Base-by-base conservation (phyloP, 2,888 invertebrate genomes). In the Drosophila vallismaia region DNA sequence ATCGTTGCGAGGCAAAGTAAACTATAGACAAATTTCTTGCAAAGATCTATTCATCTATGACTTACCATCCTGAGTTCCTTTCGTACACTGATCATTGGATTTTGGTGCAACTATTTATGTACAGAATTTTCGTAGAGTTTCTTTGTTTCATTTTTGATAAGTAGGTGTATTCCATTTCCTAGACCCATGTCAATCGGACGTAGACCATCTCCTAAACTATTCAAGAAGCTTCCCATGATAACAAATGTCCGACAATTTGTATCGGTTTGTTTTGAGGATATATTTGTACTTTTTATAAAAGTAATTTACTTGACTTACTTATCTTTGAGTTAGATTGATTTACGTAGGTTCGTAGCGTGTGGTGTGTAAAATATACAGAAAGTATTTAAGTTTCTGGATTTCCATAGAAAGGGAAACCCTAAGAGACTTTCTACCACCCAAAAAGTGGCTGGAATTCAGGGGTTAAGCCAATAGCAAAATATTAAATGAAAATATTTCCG, bases 401-500 rank as follows among this genome's bases (percentile, higher is more conserved):
- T 19, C 19, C 19, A 19, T 19, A 19, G 19, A 19, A 19, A 60
- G 49, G 26, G 24, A 56, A 50, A 55, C 60, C 69, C 50, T n/a
- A 40, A 7, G 36, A 7, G 54, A 63, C 51, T 44, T 26, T 62
- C 55, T 62, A 51, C 9, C 52, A 45, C 24, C 24, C 28, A 44
- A 40, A 68, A 58, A 49, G 45, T 48, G 52, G 14, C 24, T 40
- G 36, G 5, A 44, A 14, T 45, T 28, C 71, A 67, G 33, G 67
- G 71, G 75, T 58, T 75, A 73, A 76, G 71, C 75, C 75, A 78
- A 73, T 71, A 67, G 72, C 76, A 68, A 84, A 78, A 79, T 73
- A 71, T 79, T 77, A 82, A 84, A 79, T 76, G 76, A 75, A 79
- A 86, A 89, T 87, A 86, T 90, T 91, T 91, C 91, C 91, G 88